Base-by-base conservation (phyloP, 1,140 invertebrate species). In the Sesamia nonagrioides region DNA sequence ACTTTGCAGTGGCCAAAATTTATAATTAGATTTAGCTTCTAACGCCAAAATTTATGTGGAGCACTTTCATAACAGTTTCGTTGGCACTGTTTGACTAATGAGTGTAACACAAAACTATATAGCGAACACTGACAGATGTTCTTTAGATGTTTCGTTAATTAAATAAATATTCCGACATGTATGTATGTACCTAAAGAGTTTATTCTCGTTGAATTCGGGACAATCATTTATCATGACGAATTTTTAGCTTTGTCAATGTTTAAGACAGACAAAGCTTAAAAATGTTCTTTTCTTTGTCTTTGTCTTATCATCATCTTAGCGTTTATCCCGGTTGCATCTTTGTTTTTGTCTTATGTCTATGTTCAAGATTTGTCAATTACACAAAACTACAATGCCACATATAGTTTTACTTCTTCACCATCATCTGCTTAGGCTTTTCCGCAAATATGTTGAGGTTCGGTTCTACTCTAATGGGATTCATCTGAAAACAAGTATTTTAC, bases 11-110 rank as follows among this genome's bases (percentile, higher is more conserved):
- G 89, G 89, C 86, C 87, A 86, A 90, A 83, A 82, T 80, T 71
- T 90, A 91, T 88, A 86, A 86, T 88, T 90, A 91, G 85, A 78
- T 79, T 77, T 79, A 75, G 45, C 61, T 48, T 54, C 60, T 82
- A 79, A 80, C 77, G 81, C 82, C 76, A 85, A 84, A 82, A 66
- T 54, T 42, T 82, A 86, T 77, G 73, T 85, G 33, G 82, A 73
- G 72, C 81, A 84, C 81, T 85, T 85, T 85, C 83, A 85, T 84
- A 87, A 80, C 68, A 42, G 48, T 68, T 72, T 63, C 50, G 73
- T 77, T 82, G 83, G 79, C 83, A 82, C 50, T 61, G 78, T 82
- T 77, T 73, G 73, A 71, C 71, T 74, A 69, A 79, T 75, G 78
- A 68, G 77, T 73, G 56, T 79, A 63, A 73, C 56, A 78, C 54